Percentiles rank a stretch among this genome's conserved stretches.
These are phyloP conservation scores for Neodiprion virginianus DNA, from an alignment of 1,140 invertebrate species.

Conservation along the genomic window DNA sequence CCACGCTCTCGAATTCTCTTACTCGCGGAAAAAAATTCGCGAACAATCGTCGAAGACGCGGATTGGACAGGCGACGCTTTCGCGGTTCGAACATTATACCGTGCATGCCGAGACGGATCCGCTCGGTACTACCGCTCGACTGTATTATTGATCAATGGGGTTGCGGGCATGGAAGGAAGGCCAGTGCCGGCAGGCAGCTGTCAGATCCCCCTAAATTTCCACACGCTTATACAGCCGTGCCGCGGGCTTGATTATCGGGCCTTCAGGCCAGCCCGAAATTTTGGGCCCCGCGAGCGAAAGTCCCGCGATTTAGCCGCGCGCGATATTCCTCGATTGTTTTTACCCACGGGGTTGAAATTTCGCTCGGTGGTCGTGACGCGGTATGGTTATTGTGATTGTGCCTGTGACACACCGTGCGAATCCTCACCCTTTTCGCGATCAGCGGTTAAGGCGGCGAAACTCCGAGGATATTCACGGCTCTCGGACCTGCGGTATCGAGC, in stretches of 20 bases:
- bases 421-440: no score
- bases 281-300: neutral
- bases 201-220: slow-evolving; percentile 48
- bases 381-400: no score
- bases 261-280: neutral
- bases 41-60: no score
- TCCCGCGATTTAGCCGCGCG: slow-evolving; percentile 29
- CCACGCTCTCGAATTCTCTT: no score
- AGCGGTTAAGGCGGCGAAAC: neutral
- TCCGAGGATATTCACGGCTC: neutral
- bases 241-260: neutral
- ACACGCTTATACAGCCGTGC: slow-evolving; percentile 28
- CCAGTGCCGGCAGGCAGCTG: slow-evolving; percentile 54
- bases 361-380: no score
- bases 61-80: no score
- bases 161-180: slow-evolving; percentile 49
- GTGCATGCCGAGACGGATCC: slow-evolving; percentile 34
- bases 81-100: no score
- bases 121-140: slow-evolving; percentile 43
- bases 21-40: no score
- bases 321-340: slow-evolving; percentile 21
- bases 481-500: neutral
- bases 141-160: slow-evolving; percentile 60
- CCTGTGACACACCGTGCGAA: no score
- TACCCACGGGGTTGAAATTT: neutral